A percentile compares a stretch with the other conserved stretches of the same genome.
Conservation (phyloP, 2,113 vertebrate genomes). For the Pterocles gutturalis region DNA sequence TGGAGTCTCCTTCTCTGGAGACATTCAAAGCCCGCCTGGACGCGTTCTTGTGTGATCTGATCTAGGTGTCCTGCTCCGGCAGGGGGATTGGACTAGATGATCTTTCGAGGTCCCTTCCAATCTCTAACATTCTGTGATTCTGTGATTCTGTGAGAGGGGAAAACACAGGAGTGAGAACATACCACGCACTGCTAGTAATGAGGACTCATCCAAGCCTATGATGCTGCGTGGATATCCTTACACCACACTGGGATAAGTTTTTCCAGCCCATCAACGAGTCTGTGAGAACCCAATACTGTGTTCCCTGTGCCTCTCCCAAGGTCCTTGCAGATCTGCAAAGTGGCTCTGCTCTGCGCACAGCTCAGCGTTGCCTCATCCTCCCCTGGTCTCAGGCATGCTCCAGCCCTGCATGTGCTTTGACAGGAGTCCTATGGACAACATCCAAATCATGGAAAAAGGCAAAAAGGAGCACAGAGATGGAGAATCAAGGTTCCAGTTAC, state of each 20-base stretch:
- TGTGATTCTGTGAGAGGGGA: too few relatives aligned
- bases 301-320: neutral
- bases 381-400: neutral
- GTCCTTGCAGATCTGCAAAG: neutral
- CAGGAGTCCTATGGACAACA: neutral
- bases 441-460: neutral
- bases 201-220: neutral
- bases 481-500: neutral
- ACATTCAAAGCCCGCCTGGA: too few relatives aligned
- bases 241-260: neutral
- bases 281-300: rapidly evolving
- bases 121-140: too few relatives aligned
- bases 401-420: neutral
- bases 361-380: rapidly evolving
- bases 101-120: too few relatives aligned
- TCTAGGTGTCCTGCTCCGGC: too few relatives aligned
- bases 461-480: neutral
- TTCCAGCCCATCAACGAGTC: neutral
- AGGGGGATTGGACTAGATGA: too few relatives aligned
- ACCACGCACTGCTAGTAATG: neutral
- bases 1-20: too few relatives aligned
- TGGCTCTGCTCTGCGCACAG: neutral
- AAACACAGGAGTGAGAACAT: neutral
- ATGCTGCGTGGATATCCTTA: neutral
- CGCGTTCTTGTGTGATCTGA: too few relatives aligned